Evolutionary conservation across 2,113 vertebrate species (phyloP).

Genomic region (Sorex fumeus): DNA sequence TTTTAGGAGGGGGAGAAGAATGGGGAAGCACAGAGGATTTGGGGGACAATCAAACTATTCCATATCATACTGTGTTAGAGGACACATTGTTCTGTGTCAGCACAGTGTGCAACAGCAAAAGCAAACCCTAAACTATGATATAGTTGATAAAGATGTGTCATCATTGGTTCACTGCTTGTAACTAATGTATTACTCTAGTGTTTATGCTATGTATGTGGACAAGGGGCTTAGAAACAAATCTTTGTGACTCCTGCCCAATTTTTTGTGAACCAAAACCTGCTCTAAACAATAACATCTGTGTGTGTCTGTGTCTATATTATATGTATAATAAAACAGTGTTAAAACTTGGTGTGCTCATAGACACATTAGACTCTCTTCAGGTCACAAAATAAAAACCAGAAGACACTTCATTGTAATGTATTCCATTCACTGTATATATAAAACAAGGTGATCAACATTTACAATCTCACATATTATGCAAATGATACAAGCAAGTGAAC

Average conservation of each 20-base stretch:
- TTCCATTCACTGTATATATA: conserved; percentile 1
- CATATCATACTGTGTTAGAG: not conserved
- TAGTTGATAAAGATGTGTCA: not conserved
- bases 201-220: not conserved
- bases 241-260: not conserved
- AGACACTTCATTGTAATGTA: conserved; percentile 1
- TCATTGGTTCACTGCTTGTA: not conserved
- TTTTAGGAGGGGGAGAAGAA: not conserved
- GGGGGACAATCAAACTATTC: not conserved
- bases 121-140: not conserved
- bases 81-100: not conserved
- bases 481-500: not conserved
- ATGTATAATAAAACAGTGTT: not conserved
- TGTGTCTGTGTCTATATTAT: not conserved
- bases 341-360: not conserved
- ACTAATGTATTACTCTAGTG: not conserved
- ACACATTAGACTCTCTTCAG: conserved; percentile 21
- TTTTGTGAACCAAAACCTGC: not conserved
- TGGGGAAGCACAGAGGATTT: not conserved
- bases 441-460: conserved; percentile 40
- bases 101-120: not conserved
- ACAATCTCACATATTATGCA: conserved; percentile 40
- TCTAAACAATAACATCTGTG: conserved; percentile 1
- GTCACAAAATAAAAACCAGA: conserved; percentile 50
- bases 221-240: not conserved